Evolutionary conservation across 2,888 invertebrate genomes (phyloP), one percentile per base, ranked within the genome.

Genomic region (Callosobruchus maculatus): DNA sequence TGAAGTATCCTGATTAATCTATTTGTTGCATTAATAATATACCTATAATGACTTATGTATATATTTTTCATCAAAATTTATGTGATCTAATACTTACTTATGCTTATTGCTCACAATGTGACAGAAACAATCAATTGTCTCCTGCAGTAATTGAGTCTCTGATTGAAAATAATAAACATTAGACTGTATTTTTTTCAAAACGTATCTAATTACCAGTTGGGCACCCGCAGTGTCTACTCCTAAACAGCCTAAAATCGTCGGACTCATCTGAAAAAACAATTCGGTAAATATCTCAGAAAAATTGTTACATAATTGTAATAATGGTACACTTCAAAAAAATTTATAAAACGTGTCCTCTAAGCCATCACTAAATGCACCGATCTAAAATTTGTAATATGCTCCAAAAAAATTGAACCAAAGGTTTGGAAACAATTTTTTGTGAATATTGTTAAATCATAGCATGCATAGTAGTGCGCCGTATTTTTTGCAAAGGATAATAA

Each of bases 161-260:
- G 91, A 88, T 77, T 88, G 88, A 85, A 92, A 93, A 66, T 89
- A 87, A 70, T 88, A 88, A 49, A 94, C 86, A 81, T 92, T 92
- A 18, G 89, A 88, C 77, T 91, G 88, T 30, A 93, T 88, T 86
- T 93, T 93, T 20, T 90, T 89, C 69, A 95, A 83, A 21, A 94
- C 86, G 82, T 92, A 92, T 81, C 90, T 89, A 20, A 92, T 85
- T 0, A 90, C 88, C 90, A 92, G 91, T 70, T 88, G 86, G 0
- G 91, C 91, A 70, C 92, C 91, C 67, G 90, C 90, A n/a, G 92
- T 91, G 78, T 92, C 91, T 74, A 88, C 88, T 2, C 93, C 93
- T 84, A 93, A 92, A 26, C 92, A 90, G 72, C 91, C 88, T 49
- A 90, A 85, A 30, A 93, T 82, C 4, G 90, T 88, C 26, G 90